phyloP scores from a whole-genome alignment of 2,888 invertebrate species.

The Mylabris sibirica region DNA sequence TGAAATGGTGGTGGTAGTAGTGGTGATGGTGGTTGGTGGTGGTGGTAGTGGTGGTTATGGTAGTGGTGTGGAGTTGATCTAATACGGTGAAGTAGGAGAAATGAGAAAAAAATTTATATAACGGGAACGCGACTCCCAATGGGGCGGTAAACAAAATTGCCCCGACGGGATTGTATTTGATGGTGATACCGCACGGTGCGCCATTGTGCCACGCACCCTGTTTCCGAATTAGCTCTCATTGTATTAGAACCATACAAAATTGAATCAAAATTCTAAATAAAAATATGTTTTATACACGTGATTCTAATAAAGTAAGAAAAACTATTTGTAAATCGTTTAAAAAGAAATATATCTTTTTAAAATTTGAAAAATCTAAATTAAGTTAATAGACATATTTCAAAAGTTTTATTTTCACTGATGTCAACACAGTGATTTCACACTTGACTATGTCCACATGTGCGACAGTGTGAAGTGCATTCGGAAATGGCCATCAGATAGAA shows the following conservation, averaged over 20 bases:
- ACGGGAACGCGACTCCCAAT: constrained; percentile 37
- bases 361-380: background rate
- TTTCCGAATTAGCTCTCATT: constrained; percentile 51
- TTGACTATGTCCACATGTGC: constrained; percentile 51
- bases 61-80: background rate
- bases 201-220: constrained; percentile 45
- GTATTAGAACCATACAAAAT: constrained; percentile 47
- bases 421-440: constrained; percentile 51
- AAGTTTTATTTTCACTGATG: constrained; percentile 40
- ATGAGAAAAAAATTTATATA: constrained; percentile 8
- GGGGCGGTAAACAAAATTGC: constrained; percentile 44
- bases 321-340: too few relatives aligned
- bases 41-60: background rate
- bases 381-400: constrained; percentile 26
- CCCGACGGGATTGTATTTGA: constrained; percentile 46
- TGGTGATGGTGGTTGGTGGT: background rate
- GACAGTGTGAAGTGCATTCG: constrained; percentile 51
- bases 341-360: too few relatives aligned
- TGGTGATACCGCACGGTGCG: constrained; percentile 38
- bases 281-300: constrained; percentile 40
- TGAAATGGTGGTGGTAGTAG: background rate
- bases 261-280: constrained; percentile 54
- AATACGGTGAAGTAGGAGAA: background rate
- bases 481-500: constrained; percentile 48
- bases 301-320: background rate